Base-by-base conservation (phyloP, 2,888 invertebrate genomes). In the Muschampia staudingeri region DNA sequence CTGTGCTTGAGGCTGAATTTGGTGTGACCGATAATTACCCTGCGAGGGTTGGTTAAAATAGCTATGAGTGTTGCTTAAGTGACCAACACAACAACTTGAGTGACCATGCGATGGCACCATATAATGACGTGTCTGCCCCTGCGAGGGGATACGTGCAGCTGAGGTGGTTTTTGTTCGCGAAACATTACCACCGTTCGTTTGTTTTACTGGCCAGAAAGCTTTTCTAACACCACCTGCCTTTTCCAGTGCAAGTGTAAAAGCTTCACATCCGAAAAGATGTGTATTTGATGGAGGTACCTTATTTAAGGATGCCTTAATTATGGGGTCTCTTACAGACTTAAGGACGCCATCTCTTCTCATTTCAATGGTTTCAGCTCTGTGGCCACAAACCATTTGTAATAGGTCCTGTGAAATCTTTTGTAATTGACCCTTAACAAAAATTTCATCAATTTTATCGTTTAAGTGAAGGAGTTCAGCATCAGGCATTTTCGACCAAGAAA, bases 401-500 rank as follows among this genome's bases (percentile, higher is more conserved):
- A 79, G 65, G 25, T 72, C 65, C 5, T 42, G 52, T 0, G 72
- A 72, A 4, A 79, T 16, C 11, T 72, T 79, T 5, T 40, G 16
- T n/a, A 42, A 72, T n/a, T 72, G 40, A 0, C 78, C 78, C 16
- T 79, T 72, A 25, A 44, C 14, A 61, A 79, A 79, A 11, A 79
- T 56, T 19, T 65, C 37, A 14, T 40, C 40, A 14, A 79, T 44
- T 72, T 79, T 72, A 4, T 79, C 65, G 14, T n/a, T 61, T 0
- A 79, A 14, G 19, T 44, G 30, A 12, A 40, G 34, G 11, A 65
- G 12, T 16, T 7, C 8, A 7, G 48, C 40, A 8, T 40, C 40
- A 19, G 42, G 6, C 2, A 6, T 65, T 80, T 70, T 82, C 34
- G 76, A 25, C 81, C 82, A 84, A 52, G 52, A 52, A n/a, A 52